Evolutionary conservation across 2,888 invertebrate species (phyloP).

Genomic region (Phalangium opilio): DNA sequence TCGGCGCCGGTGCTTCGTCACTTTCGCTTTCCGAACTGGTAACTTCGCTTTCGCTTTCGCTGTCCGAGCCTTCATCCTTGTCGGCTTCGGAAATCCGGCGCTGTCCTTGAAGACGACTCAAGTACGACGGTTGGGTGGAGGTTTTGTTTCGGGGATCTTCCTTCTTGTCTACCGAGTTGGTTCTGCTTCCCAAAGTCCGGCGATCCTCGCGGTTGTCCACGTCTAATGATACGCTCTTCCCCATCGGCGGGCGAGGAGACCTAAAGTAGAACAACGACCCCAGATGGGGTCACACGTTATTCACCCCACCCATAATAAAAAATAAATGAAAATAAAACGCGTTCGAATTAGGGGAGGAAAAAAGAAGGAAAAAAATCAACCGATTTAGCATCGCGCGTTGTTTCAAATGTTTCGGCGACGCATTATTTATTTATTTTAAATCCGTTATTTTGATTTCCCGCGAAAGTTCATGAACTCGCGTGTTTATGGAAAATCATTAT

Average conservation of each 20-base stretch:
- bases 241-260: conserved; percentile 19
- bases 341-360: too few species aligned
- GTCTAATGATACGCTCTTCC: conserved; percentile 20
- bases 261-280: conserved; percentile 7
- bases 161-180: conserved; percentile 4
- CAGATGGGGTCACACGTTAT: too few species aligned
- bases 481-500: too few species aligned
- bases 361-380: too few species aligned
- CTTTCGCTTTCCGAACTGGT: conserved; percentile 5
- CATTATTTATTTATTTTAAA: too few species aligned
- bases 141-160: conserved; percentile 3
- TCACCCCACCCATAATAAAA: too few species aligned
- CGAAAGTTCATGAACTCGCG: too few species aligned
- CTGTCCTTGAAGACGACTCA: conserved; percentile 10
- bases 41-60: conserved; percentile 4
- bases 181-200: not conserved
- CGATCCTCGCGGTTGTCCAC: not conserved
- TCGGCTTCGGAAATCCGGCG: conserved; percentile 12
- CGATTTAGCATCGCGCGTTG: too few species aligned
- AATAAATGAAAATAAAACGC: too few species aligned
- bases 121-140: conserved; percentile 12
- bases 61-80: conserved; percentile 9
- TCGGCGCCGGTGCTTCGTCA: conserved; percentile 1
- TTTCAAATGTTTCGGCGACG: too few species aligned
- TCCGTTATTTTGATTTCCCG: too few species aligned